Conservation (phyloP, 2,113 vertebrate genomes). For the Halcyon senegalensis region DNA sequence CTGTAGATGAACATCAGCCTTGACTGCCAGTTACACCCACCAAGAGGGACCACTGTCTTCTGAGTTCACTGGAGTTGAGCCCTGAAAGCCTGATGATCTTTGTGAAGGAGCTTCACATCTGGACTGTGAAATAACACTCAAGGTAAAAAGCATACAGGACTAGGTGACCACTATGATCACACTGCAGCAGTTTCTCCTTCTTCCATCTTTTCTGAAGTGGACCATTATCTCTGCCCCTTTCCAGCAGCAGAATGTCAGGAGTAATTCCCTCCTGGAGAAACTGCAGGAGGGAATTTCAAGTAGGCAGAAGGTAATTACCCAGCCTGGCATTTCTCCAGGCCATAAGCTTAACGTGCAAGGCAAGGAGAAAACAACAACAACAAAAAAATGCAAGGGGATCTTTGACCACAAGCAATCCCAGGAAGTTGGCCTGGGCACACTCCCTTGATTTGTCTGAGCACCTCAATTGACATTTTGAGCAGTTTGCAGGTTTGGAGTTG, state of each 20-base stretch:
- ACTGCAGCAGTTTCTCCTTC: not conserved
- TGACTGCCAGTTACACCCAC: not conserved
- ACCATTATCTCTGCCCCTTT: not conserved
- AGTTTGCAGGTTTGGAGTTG: not conserved
- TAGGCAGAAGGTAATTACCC: constrained; percentile 21
- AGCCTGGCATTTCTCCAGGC: constrained; percentile 42
- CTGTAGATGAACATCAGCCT: not conserved
- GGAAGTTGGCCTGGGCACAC: not conserved
- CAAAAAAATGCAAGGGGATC: not conserved
- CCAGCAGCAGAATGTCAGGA: not conserved
- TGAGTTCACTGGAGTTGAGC: not conserved
- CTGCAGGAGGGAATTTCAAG: not conserved
- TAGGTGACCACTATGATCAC: not conserved
- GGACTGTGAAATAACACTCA: not conserved
- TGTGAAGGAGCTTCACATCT: not conserved
- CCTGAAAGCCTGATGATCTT: not conserved
- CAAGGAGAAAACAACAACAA: not conserved
- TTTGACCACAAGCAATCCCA: not conserved
- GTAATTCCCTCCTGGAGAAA: not conserved
- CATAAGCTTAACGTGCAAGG: not conserved
- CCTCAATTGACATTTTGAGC: not conserved
- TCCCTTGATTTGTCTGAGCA: not conserved
- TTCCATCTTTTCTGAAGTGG: not conserved
- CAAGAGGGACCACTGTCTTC: fast-evolving
- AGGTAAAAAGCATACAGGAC: not conserved